phyloP scores from a whole-genome alignment of 2,797 vertebrate species.

The Pipistrellus pipistrellus region DNA sequence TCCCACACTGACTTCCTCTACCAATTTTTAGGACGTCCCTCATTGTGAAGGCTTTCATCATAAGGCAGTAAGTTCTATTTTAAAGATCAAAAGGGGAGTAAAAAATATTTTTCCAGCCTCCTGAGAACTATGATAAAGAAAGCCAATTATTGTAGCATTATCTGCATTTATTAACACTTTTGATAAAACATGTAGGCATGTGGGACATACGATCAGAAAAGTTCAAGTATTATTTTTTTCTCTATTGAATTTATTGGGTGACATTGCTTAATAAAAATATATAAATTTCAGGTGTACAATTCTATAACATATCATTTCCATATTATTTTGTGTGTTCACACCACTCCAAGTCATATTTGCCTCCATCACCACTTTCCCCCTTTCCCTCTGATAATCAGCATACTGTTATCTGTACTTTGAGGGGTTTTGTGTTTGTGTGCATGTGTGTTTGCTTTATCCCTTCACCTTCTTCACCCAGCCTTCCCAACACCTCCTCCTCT shows the following conservation, averaged over 20 bases:
- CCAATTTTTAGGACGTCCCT: neutral
- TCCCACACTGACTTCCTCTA: neutral
- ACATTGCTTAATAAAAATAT: neutral
- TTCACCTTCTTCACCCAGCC: neutral
- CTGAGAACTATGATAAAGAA: constrained; percentile 25
- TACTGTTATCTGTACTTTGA: neutral
- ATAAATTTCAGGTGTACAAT: neutral
- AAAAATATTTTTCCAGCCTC: neutral
- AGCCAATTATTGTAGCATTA: neutral
- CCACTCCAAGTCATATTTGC: neutral
- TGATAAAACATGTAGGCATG: neutral
- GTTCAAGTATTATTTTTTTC: neutral
- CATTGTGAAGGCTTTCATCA: neutral
- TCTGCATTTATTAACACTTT: constrained; percentile 4
- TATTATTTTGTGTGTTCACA: neutral
- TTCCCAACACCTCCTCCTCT: neutral
- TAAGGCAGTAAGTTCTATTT: constrained; percentile 4
- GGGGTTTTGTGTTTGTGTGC: neutral
- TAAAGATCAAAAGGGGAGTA: constrained; percentile 37
- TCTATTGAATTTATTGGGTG: neutral
- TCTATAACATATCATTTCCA: neutral
- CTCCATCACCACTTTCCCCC: neutral
- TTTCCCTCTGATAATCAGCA: neutral
- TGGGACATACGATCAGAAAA: neutral
- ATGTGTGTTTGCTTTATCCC: neutral